Conservation (phyloP, 2,888 invertebrate genomes). For the Drepanosiphum platanoidis region DNA sequence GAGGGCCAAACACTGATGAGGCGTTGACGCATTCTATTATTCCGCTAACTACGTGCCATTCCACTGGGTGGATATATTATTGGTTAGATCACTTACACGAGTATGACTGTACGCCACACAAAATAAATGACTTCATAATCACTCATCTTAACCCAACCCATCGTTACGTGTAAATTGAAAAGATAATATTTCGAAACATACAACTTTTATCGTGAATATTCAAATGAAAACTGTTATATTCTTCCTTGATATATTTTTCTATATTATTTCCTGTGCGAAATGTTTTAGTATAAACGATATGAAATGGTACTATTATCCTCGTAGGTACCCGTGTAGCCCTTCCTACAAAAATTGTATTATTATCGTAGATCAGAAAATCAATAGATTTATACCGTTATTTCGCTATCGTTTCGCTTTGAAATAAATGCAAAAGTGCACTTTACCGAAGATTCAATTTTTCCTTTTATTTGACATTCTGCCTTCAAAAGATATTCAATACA, state of each 20-base stretch:
- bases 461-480: neutral
- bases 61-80: neutral
- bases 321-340: too few species aligned
- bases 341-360: too few species aligned
- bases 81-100: neutral
- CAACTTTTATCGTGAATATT: too few species aligned
- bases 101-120: neutral
- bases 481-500: neutral
- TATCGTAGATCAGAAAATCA: neutral
- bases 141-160: neutral
- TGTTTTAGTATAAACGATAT: too few species aligned
- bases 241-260: too few species aligned
- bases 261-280: too few species aligned
- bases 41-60: neutral
- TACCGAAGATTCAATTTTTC: neutral
- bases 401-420: neutral
- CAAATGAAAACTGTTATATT: too few species aligned
- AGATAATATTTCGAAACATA: too few species aligned
- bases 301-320: too few species aligned
- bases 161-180: neutral
- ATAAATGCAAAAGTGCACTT: neutral
- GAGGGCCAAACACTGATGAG: neutral
- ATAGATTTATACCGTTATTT: neutral
- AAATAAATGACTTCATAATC: neutral
- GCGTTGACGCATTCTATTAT: constrained; percentile 7